Evolutionary conservation across 2,888 invertebrate species (phyloP).

Genomic region (Catonia carolina): DNA sequence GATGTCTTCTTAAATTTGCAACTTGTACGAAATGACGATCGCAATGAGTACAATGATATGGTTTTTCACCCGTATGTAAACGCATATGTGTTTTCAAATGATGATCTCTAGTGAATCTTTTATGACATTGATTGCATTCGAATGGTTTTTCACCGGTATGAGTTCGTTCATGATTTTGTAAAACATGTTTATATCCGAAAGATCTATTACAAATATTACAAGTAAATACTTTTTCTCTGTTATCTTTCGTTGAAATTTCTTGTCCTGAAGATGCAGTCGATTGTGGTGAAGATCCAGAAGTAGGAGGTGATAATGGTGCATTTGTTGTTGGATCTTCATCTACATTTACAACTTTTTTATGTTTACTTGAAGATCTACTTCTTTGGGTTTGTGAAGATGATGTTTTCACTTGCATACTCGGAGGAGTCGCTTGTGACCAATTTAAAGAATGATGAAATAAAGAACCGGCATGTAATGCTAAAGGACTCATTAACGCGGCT

Average conservation of each 20-base stretch:
- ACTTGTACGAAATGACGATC: constrained; percentile 91
- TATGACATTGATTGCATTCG: constrained; percentile 85
- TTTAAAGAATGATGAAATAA: constrained; percentile 18
- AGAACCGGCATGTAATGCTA: constrained; percentile 27
- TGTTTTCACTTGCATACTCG: constrained; percentile 7
- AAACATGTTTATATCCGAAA: constrained; percentile 89
- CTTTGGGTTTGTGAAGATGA: background rate
- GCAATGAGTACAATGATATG: constrained; percentile 86
- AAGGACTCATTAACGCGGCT: constrained; percentile 22
- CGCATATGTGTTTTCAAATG: constrained; percentile 90
- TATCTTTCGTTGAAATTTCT: constrained; percentile 20
- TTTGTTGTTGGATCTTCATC: constrained; percentile 45
- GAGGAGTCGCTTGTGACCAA: constrained; percentile 8
- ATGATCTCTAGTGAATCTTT: constrained; percentile 87
- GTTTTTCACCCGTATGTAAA: constrained; percentile 88
- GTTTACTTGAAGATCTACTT: background rate
- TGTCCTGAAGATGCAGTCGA: constrained; percentile 41
- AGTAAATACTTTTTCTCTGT: constrained; percentile 75
- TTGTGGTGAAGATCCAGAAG: constrained; percentile 50
- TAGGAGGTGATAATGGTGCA: constrained; percentile 49
- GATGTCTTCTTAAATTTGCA: constrained; percentile 80
- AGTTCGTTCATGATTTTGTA: constrained; percentile 90
- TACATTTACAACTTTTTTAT: constrained; percentile 21
- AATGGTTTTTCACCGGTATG: constrained; percentile 94
- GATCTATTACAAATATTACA: constrained; percentile 82